Evolutionary conservation across 2,113 vertebrate genomes (phyloP).

Genomic region (Hassar affinis): DNA sequence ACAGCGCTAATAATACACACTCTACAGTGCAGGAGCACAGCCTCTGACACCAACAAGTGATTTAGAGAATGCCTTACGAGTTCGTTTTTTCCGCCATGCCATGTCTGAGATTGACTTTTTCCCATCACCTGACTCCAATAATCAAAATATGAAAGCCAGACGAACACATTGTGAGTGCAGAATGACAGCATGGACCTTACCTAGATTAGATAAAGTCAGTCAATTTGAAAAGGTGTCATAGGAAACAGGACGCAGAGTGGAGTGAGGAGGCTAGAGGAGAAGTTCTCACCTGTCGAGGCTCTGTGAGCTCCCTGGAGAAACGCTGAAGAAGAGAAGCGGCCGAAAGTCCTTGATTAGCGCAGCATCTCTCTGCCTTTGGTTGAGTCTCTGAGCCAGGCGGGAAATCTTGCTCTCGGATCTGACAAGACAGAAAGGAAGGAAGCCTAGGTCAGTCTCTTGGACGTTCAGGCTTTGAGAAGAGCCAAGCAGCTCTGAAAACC

Average conservation of each 20-base stretch:
- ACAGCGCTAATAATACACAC: constrained; percentile 48
- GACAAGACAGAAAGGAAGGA: constrained; percentile 62
- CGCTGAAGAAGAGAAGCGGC: constrained; percentile 74
- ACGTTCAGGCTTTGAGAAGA: constrained; percentile 59
- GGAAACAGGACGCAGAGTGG: background rate
- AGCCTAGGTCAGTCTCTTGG: constrained; percentile 23
- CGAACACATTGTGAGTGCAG: constrained; percentile 21
- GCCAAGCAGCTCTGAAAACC: constrained; percentile 18
- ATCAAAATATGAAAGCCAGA: constrained; percentile 27
- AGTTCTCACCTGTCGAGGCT: constrained; percentile 83
- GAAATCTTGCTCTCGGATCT: constrained; percentile 81
- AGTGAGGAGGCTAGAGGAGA: background rate
- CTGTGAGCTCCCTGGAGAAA: constrained; percentile 66
- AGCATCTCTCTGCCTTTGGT: constrained; percentile 77
- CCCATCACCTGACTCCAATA: constrained; percentile 33
- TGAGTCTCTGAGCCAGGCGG: constrained; percentile 79
- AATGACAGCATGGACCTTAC: background rate
- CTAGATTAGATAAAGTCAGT: constrained; percentile 9
- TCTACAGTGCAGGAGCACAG: constrained; percentile 22
- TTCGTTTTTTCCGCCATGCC: constrained; percentile 8
- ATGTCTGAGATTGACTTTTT: constrained; percentile 14
- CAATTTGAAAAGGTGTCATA: constrained; percentile 6
- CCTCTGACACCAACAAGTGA: constrained; percentile 45
- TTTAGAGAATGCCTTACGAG: constrained; percentile 9
- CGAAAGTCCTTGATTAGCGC: constrained; percentile 79